phyloP scores from a whole-genome alignment of 2,113 vertebrate species.

The Arenaria interpres region DNA sequence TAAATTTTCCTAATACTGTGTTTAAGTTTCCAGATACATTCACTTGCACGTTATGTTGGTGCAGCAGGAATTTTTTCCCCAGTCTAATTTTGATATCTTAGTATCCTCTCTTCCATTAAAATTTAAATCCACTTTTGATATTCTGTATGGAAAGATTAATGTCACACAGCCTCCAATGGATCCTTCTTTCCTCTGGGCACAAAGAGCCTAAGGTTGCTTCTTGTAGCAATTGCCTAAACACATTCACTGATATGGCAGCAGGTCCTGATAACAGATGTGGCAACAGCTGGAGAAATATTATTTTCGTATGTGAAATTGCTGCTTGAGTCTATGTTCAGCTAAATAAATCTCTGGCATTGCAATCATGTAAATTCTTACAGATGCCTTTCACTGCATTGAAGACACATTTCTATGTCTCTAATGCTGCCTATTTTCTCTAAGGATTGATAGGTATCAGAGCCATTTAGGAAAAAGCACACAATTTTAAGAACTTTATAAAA shows the following conservation, averaged over 20 bases:
- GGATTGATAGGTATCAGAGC: neutral
- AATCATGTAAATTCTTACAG: neutral
- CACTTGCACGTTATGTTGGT: neutral
- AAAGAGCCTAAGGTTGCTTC: neutral
- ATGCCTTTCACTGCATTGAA: neutral
- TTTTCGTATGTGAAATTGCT: slow-evolving; percentile 17
- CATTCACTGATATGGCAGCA: neutral
- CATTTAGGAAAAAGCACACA: neutral
- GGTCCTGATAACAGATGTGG: slow-evolving; percentile 19
- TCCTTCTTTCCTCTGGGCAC: neutral
- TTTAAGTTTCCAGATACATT: neutral
- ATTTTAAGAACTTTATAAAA: neutral
- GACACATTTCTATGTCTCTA: neutral
- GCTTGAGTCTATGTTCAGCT: neutral
- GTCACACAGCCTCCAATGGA: neutral
- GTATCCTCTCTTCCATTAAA: neutral
- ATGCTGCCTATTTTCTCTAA: neutral
- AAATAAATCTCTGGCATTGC: neutral
- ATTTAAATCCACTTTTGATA: neutral
- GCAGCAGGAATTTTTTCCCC: neutral
- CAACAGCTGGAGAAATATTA: slow-evolving; percentile 36
- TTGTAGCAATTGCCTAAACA: neutral
- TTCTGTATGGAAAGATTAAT: neutral
- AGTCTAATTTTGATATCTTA: neutral
- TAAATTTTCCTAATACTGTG: neutral